phyloP scores from a whole-genome alignment of 35 echinoderm and acorn worm genomes.

The Apostichopus parvimensis region DNA sequence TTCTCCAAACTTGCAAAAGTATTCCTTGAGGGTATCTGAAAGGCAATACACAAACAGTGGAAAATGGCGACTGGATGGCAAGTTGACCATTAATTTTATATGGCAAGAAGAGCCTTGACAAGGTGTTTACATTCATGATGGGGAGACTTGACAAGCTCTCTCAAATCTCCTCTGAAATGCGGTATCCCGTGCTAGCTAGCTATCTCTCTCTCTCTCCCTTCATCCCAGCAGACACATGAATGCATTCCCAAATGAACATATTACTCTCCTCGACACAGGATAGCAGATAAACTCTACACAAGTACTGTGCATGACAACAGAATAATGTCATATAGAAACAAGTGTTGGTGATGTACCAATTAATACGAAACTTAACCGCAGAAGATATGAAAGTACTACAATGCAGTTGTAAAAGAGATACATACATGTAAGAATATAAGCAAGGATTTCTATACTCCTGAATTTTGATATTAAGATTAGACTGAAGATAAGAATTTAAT shows the following conservation, averaged over 20 bases:
- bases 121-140: slow-evolving; percentile 31
- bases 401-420: too few relatives aligned
- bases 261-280: neutral
- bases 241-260: slow-evolving; percentile 12
- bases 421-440: too few relatives aligned
- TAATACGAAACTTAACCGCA: too few relatives aligned
- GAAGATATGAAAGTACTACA: too few relatives aligned
- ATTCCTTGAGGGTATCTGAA: slow-evolving; percentile 85
- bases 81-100: slow-evolving; percentile 10
- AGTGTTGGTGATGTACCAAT: too few relatives aligned
- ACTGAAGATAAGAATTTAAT: too few relatives aligned
- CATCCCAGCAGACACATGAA: neutral
- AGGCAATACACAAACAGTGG: slow-evolving; percentile 24
- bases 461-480: too few relatives aligned
- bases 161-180: neutral
- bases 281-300: too few relatives aligned
- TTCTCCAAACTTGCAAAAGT: slow-evolving; percentile 93
- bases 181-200: neutral
- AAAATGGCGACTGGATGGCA: neutral
- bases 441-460: too few relatives aligned
- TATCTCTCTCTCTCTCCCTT: neutral
- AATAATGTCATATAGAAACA: too few relatives aligned
- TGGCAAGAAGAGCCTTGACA: slow-evolving; percentile 1
- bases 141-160: slow-evolving; percentile 5
- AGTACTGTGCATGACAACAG: too few relatives aligned